A percentile compares a stretch with the other conserved stretches of the same genome.
Conservation (phyloP, 2,113 vertebrate genomes). For the Columba janthina region DNA sequence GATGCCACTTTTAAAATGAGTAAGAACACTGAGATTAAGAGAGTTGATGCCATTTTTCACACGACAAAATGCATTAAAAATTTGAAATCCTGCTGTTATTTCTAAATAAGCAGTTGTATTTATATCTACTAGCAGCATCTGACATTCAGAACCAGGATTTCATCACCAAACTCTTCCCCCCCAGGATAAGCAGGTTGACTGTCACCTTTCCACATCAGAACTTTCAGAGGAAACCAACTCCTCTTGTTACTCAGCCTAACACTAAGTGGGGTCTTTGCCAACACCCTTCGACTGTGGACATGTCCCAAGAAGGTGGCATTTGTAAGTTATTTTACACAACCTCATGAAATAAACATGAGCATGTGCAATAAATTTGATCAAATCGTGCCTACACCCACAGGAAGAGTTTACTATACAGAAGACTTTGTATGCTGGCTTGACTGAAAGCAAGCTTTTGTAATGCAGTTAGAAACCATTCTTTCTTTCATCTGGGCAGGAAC, state of each 20-base stretch:
- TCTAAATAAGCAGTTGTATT: background rate
- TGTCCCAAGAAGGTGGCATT: background rate
- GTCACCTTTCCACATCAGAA: background rate
- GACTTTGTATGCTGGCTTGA: background rate
- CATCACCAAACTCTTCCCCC: background rate
- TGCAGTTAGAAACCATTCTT: too few species aligned
- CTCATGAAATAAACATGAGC: background rate
- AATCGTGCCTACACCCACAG: background rate
- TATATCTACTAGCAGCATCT: background rate
- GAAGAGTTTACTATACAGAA: background rate
- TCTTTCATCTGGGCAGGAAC: too few species aligned
- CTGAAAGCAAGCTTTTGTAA: too few species aligned
- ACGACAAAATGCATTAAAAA: background rate
- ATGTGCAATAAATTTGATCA: background rate
- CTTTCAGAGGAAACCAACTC: background rate
- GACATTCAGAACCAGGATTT: background rate
- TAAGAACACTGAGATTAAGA: background rate
- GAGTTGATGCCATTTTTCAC: background rate
- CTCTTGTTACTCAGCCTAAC: background rate
- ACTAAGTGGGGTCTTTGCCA: background rate
- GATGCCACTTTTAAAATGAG: background rate
- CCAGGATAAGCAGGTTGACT: background rate
- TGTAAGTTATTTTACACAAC: background rate
- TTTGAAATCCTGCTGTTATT: background rate
- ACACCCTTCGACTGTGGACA: background rate